Percentiles rank a stretch among this genome's conserved stretches.
Evolutionary conservation across 64 coral and sea anemone species (phyloP).

Genomic region (Exaiptasia diaphana): DNA sequence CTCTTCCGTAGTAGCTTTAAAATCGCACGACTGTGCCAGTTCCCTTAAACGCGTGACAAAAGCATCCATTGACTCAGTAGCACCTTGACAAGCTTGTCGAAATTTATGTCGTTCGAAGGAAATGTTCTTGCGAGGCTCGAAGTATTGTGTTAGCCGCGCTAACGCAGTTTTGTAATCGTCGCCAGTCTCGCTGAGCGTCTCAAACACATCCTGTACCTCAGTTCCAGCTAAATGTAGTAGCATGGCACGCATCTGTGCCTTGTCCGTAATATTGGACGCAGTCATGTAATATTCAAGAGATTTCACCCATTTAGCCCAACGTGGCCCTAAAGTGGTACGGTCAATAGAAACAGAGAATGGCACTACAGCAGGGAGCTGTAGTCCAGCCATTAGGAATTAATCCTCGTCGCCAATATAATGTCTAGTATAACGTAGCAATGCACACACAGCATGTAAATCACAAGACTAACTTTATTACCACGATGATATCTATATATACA

Average conservation of each 20-base stretch:
- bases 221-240: slow-evolving; percentile 43
- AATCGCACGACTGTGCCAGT: slow-evolving; percentile 46
- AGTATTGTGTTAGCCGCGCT: slow-evolving; percentile 30
- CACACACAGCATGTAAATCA: too few relatives aligned
- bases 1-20: not conserved
- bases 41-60: slow-evolving; percentile 38
- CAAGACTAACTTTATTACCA: too few relatives aligned
- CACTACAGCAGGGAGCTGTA: too few relatives aligned
- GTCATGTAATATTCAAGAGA: slow-evolving; percentile 15
- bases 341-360: too few relatives aligned
- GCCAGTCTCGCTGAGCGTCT: slow-evolving; percentile 43
- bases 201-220: slow-evolving; percentile 51
- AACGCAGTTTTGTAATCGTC: slow-evolving; percentile 40
- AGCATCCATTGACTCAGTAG: slow-evolving; percentile 8
- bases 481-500: too few relatives aligned
- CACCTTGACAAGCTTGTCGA: slow-evolving; percentile 44
- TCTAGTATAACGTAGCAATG: too few relatives aligned
- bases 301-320: slow-evolving; percentile 46
- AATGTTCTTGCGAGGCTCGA: slow-evolving; percentile 53
- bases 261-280: slow-evolving; percentile 38
- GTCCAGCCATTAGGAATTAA: too few relatives aligned
- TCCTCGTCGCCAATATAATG: too few relatives aligned
- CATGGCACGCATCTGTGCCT: slow-evolving; percentile 36
- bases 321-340: too few relatives aligned
- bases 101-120: slow-evolving; percentile 50